Conservation (phyloP, 2,888 invertebrate species). For the Polydrusus cervinus region DNA sequence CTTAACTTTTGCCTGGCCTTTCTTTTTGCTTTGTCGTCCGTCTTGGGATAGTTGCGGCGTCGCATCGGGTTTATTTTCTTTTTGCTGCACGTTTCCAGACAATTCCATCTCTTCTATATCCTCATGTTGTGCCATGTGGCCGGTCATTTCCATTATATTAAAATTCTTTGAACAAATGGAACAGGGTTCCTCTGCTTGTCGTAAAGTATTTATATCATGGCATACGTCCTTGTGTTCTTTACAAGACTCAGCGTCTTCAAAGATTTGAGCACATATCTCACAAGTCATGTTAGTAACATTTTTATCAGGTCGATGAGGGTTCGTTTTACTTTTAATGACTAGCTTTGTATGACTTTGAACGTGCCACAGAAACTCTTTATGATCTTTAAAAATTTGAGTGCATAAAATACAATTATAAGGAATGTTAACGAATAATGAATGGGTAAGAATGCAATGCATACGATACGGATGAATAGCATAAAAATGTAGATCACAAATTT, state of each 20-base stretch:
- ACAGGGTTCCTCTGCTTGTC: background rate
- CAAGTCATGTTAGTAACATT: slow-evolving; percentile 33
- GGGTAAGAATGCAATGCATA: slow-evolving; percentile 35
- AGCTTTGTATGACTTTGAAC: slow-evolving; percentile 38
- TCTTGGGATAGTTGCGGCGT: background rate
- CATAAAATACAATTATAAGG: slow-evolving; percentile 42
- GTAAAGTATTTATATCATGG: slow-evolving; percentile 17
- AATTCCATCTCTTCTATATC: too few relatives aligned
- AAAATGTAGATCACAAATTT: slow-evolving; percentile 16
- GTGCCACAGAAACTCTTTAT: slow-evolving; percentile 38
- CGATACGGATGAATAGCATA: slow-evolving; percentile 30
- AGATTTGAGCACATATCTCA: slow-evolving; percentile 41
- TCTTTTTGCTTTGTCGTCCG: background rate
- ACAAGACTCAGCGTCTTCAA: slow-evolving; percentile 10
- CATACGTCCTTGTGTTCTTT: slow-evolving; percentile 27
- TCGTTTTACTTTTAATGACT: slow-evolving; percentile 11
- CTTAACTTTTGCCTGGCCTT: slow-evolving; percentile 3
- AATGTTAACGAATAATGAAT: slow-evolving; percentile 27
- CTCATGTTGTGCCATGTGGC: slow-evolving; percentile 13
- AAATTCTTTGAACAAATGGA: slow-evolving; percentile 23
- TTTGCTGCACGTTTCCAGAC: background rate
- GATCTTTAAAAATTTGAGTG: slow-evolving; percentile 27
- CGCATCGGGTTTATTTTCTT: background rate
- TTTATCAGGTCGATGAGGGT: slow-evolving; percentile 17
- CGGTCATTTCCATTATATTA: background rate